Base-by-base conservation (phyloP, 2,888 invertebrate species). In the Hypolimnas misippus region DNA sequence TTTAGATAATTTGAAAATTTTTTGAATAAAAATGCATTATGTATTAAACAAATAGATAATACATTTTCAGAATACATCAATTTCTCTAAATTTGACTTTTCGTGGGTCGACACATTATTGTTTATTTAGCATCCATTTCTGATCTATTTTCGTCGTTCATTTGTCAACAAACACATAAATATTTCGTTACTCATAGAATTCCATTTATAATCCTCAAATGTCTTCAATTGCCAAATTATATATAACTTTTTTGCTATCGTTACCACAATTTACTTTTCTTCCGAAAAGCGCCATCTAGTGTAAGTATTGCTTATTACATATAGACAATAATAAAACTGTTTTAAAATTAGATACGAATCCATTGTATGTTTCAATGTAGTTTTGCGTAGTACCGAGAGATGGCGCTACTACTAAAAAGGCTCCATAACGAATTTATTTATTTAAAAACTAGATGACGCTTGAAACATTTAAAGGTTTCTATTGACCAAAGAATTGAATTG, bases 151-250 rank as follows among this genome's bases (percentile, higher is more conserved):
- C 25, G 46, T 58, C 35, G 50, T 57, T 21, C 16, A 29, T 51
- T 46, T 50, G 56, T 59, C 54, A 42, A 52, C 60, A 61, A n/a
- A 19, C 17, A 55, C 56, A 29, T 14, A 66, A 63, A 65, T 60
- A 65, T 65, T 61, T 61, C 54, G 63, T 64, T 68, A 69, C 56
- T 65, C 67, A 70, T 66, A 58, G 62, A 63, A 62, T 62, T 66
- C 65, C 69, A 70, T 72, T 73, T 70, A 69, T 72, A 65, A 65
- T 64, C 49, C 56, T 55, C 62, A 60, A 66, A 65, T 65, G 53
- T 63, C 60, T 62, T 55, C 56, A 57, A 68, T 70, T 78, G 75
- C 76, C 76, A 76, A 77, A 73, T 70, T 68, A 68, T 69, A 61
- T 56, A 68, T 50, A 51, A 61, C 75, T 73, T 73, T 71, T 71